Evolutionary conservation across 2,797 vertebrate species (phyloP).

Genomic region (Oceanodroma leucorhoa): DNA sequence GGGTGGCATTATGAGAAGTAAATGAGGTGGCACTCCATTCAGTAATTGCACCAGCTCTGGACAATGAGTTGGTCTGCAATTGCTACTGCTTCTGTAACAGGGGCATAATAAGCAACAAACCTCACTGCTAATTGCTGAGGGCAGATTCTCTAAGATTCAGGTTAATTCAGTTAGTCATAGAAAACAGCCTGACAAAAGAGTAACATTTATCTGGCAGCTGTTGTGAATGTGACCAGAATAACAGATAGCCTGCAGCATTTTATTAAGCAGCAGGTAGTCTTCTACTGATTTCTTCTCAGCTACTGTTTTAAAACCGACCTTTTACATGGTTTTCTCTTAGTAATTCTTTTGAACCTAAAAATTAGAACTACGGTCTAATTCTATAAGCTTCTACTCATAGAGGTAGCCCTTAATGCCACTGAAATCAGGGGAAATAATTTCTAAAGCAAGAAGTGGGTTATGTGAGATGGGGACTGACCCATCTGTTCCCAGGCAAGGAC

Average conservation of each 20-base stretch:
- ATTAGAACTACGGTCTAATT: background rate
- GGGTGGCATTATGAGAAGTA: background rate
- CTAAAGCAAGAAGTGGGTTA: background rate
- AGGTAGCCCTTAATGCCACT: background rate
- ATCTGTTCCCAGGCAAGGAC: background rate
- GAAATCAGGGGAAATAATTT: background rate
- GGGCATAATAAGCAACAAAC: background rate
- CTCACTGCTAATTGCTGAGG: background rate
- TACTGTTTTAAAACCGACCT: background rate
- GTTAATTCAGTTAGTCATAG: background rate
- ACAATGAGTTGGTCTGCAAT: background rate
- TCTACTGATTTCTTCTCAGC: background rate
- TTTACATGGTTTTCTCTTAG: background rate
- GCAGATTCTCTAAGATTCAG: background rate
- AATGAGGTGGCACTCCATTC: constrained; percentile 5
- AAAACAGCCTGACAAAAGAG: background rate
- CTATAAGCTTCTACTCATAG: background rate
- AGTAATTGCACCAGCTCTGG: background rate
- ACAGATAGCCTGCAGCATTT: background rate
- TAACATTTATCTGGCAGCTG: background rate
- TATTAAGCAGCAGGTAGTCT: background rate
- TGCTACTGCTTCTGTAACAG: background rate
- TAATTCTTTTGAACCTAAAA: background rate
- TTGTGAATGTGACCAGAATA: background rate
- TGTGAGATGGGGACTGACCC: background rate